Base-by-base conservation (phyloP, 2,113 vertebrate genomes). In the Lampris megalopsis region DNA sequence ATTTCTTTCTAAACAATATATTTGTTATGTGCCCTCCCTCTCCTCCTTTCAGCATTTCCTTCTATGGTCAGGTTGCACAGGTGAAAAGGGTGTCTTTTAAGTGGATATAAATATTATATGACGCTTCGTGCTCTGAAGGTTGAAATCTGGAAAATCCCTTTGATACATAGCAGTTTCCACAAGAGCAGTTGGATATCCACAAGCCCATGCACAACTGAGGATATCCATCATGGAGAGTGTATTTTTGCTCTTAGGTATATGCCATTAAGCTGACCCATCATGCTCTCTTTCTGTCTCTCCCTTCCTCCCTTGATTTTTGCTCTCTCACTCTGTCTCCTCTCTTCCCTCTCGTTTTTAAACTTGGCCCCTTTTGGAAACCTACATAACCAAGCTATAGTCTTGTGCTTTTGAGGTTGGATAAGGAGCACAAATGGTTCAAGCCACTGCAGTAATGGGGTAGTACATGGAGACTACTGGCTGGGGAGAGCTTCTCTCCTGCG, bases 381-480 rank as follows among this genome's bases (percentile, higher is more conserved):
- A 63, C 65, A 38, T 53, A 59, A 75, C 57, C 66, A 67, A 71
- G 49, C 56, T 74, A 66, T 70, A 82, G 63, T 72, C 47, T 49
- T 41, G 13, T 80, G 85, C 54, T 83, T 79, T 75, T 9, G 40
- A 73, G 69, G 64, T 53, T 47, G 63, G 43, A 70, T 73, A 68
- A 76, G 73, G 54, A 87, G 71, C 75, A 45, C 49, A 24, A 75
- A 63, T 78, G 61, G 72, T 69, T 63, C 24, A 24, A 24, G 24
- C 24, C 24, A 24, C 24, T 24, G 24, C 24, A 24, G 24, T 24
- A 24, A 24, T 24, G n/a, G 53, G 53, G 9, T n/a, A 36, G 56
- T 7, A 36, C 37, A 61, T 61, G 10, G 36, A 9, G 35, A 43
- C 59, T 41, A 36, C 59, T 61, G 59, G 38, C 40, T 13, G 42